phyloP scores from a whole-genome alignment of 2,888 invertebrate species.

The Fabriciana adippe region DNA sequence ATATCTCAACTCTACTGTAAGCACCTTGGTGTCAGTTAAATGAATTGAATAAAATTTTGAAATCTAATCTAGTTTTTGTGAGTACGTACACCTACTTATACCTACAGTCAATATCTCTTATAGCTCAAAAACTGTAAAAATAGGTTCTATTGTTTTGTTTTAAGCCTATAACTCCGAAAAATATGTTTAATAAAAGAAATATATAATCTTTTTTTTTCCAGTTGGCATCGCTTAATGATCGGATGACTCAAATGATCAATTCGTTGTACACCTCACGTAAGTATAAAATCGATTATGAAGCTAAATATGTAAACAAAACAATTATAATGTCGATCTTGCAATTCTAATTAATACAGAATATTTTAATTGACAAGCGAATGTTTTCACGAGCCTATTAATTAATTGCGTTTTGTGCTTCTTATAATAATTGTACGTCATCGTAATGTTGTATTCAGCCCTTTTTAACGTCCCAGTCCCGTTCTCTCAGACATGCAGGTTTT shows the following conservation, averaged over 20 bases:
- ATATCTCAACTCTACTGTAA: no score
- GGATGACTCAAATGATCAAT: conserved; percentile 74
- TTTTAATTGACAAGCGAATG: conserved; percentile 5
- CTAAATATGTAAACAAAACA: neutral
- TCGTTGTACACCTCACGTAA: conserved; percentile 72
- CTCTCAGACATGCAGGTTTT: no score
- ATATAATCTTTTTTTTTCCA: conserved; percentile 44
- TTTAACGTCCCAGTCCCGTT: neutral
- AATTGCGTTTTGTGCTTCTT: neutral
- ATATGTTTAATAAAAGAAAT: neutral
- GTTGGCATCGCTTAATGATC: conserved; percentile 67
- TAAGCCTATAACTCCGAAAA: no score
- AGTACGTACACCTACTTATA: no score
- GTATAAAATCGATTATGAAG: conserved; percentile 42
- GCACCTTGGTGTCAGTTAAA: no score
- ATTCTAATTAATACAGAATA: neutral
- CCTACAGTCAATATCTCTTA: no score
- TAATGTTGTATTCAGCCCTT: neutral
- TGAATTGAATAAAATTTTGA: no score
- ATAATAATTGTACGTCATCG: neutral
- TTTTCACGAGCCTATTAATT: conserved; percentile 9
- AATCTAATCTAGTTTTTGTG: no score
- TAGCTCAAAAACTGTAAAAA: no score
- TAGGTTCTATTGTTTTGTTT: no score
- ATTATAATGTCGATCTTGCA: neutral